Conservation (phyloP, 1,140 invertebrate genomes). For the Papilio polyxenes region DNA sequence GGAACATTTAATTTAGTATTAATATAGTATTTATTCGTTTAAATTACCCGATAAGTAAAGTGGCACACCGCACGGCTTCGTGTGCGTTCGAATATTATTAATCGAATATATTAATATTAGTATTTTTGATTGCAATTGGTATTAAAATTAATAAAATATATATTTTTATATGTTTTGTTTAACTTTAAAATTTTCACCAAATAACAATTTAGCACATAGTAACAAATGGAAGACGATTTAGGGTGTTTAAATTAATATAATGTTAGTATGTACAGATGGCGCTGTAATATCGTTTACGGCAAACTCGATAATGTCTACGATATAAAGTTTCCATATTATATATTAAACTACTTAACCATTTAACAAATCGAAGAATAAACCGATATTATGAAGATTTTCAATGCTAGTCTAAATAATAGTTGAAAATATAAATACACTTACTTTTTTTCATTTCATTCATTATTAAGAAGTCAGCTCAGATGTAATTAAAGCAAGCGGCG, state of each 20-base stretch:
- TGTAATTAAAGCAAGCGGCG: too few relatives aligned
- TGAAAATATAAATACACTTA: too few relatives aligned
- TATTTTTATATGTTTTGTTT: background rate
- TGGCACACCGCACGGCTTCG: background rate
- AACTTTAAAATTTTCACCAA: background rate
- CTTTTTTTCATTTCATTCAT: too few relatives aligned
- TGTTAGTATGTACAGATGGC: background rate
- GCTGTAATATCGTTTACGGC: background rate
- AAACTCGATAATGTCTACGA: background rate
- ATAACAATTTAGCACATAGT: background rate
- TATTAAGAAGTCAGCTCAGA: too few relatives aligned
- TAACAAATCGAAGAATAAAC: too few relatives aligned
- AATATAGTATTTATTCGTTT: background rate
- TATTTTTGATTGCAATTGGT: background rate
- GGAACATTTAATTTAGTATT: background rate
- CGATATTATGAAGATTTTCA: background rate
- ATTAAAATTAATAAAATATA: background rate
- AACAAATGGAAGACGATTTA: background rate
- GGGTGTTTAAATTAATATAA: background rate
- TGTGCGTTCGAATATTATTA: background rate
- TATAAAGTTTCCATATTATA: background rate
- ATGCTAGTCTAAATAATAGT: background rate
- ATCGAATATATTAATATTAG: background rate
- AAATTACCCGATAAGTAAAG: conserved; percentile 17
- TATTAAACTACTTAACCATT: background rate